Base-by-base conservation (phyloP, 2,888 invertebrate genomes). In the Tipula lateralis region DNA sequence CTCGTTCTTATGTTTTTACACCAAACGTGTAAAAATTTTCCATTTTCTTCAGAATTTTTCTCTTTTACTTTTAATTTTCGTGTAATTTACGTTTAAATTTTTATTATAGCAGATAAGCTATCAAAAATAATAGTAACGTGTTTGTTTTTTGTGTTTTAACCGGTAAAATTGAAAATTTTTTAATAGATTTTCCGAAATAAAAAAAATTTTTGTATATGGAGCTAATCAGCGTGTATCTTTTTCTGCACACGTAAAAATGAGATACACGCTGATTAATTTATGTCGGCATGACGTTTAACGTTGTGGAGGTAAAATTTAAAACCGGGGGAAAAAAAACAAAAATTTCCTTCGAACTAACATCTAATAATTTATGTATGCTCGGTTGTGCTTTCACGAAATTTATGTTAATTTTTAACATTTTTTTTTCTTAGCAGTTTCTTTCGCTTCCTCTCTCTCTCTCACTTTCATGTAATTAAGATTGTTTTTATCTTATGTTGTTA, bases 21-120 rank as follows among this genome's bases (percentile, higher is more conserved):
- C 66, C 66, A 66, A 66, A 66, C 66, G 66, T 66, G 66, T 24
- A 66, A 66, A 66, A 66, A 66, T 66, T 66, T 66, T 66, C 19
- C 66, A 3, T 66, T 66, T 24, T 50, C 16, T 7, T 32, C 39
- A 2, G 9, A 24, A 9, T 66, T 66, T 66, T 66, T 24, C 7
- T 19, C 4, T 66, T 66, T 66, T 16, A 12, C 16, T 24, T 6
- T 66, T 66, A 66, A 66, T 66, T 66, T 66, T 12, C 0, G 24
- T 24, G 66, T 66, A 66, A 66, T 66, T 66, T 66, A 66, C 66
- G 66, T 24, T 66, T 9, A 66, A 66, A 66, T 24, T 66, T 66
- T 66, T 66, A 66, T 9, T 66, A 24, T 66, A 66, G 66, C 3
- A 66, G 66, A 66, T 66, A 66, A 66, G 66, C 66, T 66, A 66